Percentiles rank a stretch among this genome's conserved stretches.
Conservation (phyloP, 2,888 invertebrate genomes). For the Apamea anceps region DNA sequence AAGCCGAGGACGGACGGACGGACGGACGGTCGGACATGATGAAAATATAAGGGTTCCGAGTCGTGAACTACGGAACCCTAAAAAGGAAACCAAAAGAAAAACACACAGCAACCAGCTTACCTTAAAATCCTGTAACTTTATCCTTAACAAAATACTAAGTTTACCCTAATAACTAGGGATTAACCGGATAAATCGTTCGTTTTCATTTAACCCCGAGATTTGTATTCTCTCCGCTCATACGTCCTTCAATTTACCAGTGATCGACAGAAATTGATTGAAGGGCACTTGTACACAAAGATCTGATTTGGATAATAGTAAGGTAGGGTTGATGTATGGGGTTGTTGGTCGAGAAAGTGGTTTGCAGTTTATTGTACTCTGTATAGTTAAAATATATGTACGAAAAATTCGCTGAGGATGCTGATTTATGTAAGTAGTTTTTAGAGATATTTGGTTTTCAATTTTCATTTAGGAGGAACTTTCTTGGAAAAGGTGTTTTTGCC, state of each 20-base stretch:
- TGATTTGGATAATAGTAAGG: constrained; percentile 33
- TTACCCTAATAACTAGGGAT: constrained; percentile 23
- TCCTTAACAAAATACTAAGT: constrained; percentile 10
- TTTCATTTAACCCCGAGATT: constrained; percentile 46
- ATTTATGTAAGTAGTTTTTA: background rate
- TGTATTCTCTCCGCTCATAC: constrained; percentile 41
- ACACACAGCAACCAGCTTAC: background rate
- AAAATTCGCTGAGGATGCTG: background rate
- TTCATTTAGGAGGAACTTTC: no score
- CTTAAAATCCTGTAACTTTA: constrained; percentile 8
- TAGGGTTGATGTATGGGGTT: constrained; percentile 34
- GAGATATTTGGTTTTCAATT: background rate
- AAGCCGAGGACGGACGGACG: no score
- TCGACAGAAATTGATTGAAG: constrained; percentile 55
- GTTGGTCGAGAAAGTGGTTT: constrained; percentile 19
- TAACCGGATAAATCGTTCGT: constrained; percentile 37
- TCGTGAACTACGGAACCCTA: no score
- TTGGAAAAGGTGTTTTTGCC: background rate
- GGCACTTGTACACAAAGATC: constrained; percentile 40
- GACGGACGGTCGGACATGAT: no score
- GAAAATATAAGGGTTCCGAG: no score
- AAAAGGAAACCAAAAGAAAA: background rate
- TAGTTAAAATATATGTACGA: constrained; percentile 12
- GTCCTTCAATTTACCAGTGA: constrained; percentile 56
- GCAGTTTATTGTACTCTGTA: constrained; percentile 3